phyloP scores from a whole-genome alignment of 2,113 vertebrate genomes.

The Clinocottus analis region DNA sequence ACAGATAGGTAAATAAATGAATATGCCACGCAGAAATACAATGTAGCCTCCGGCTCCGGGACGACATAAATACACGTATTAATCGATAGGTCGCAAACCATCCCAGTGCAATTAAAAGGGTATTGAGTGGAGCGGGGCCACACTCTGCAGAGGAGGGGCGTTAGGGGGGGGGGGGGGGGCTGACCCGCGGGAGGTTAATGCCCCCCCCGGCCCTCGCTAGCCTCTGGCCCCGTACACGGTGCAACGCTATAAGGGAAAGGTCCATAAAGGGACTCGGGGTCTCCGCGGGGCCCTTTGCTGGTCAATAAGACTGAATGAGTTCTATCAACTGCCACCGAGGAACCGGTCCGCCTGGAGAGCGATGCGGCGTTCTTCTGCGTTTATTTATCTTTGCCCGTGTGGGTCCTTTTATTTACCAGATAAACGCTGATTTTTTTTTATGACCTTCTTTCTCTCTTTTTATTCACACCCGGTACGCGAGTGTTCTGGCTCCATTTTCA shows the following conservation, averaged over 20 bases:
- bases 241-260: slow-evolving; percentile 71
- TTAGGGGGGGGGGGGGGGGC: slow-evolving; percentile 53
- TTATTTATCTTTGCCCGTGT: slow-evolving; percentile 4
- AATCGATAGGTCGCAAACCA: slow-evolving; percentile 84
- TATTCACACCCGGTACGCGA: neutral
- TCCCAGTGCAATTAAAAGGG: slow-evolving; percentile 83
- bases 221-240: slow-evolving; percentile 61
- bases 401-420: slow-evolving; percentile 13
- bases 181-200: slow-evolving; percentile 76
- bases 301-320: slow-evolving; percentile 79
- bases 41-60: slow-evolving; percentile 72
- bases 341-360: slow-evolving; percentile 49
- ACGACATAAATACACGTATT: slow-evolving; percentile 83
- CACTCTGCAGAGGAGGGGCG: slow-evolving; percentile 64
- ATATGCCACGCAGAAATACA: slow-evolving; percentile 85
- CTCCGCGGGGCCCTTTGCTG: slow-evolving; percentile 74
- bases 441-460: neutral
- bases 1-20: slow-evolving; percentile 87
- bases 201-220: slow-evolving; percentile 67
- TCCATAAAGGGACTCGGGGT: slow-evolving; percentile 80
- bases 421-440: neutral
- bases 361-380: neutral
- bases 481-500: no score
- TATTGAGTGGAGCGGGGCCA: slow-evolving; percentile 75
- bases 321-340: slow-evolving; percentile 63